phyloP scores from a whole-genome alignment of 2,888 invertebrate genomes.

The Camponotus fellah region DNA sequence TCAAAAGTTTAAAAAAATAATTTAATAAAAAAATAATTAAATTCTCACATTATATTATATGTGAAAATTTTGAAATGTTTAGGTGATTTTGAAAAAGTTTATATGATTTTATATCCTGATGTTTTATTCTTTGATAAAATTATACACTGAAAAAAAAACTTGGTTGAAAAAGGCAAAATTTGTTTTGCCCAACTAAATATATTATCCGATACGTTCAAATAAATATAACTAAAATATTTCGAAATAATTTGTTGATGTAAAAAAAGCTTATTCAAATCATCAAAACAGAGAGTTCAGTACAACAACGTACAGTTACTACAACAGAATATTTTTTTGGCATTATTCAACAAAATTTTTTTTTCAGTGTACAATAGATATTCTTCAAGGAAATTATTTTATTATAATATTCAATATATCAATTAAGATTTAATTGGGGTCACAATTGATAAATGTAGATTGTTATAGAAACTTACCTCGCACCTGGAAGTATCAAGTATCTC shows the following conservation, averaged over 20 bases:
- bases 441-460: neutral
- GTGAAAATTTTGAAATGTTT: neutral
- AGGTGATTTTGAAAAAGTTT: neutral
- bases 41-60: neutral
- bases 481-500: constrained; percentile 94
- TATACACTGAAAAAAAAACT: no score
- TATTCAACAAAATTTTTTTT: no score
- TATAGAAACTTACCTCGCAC: constrained; percentile 90
- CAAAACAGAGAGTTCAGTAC: no score
- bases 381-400: neutral
- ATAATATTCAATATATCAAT: neutral
- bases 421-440: neutral
- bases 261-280: no score
- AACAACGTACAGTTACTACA: no score
- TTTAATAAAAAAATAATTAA: neutral
- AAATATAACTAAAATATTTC: no score
- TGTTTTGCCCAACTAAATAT: no score
- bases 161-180: no score
- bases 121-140: neutral
- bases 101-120: neutral
- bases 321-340: no score
- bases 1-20: neutral
- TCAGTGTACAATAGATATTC: neutral
- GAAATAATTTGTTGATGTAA: no score
- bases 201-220: no score